Conservation (phyloP, 2,797 vertebrate species). For the Pachyuromys duprasi region DNA sequence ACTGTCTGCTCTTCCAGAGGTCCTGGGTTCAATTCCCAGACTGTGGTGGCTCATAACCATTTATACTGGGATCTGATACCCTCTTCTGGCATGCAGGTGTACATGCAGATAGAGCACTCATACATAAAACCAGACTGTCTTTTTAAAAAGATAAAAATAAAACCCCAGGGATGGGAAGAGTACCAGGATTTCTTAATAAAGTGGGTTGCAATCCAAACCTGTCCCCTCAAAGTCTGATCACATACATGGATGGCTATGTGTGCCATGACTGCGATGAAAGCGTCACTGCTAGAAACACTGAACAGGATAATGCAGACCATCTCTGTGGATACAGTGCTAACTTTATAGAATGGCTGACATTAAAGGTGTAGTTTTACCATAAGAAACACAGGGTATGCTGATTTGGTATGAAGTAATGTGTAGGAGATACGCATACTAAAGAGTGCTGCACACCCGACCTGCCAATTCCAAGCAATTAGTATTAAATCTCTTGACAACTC, state of each 20-base stretch:
- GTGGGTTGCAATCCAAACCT: background rate
- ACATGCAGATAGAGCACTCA: too few species aligned
- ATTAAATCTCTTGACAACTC: background rate
- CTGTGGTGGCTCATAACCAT: too few species aligned
- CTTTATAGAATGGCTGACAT: background rate
- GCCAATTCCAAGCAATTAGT: background rate
- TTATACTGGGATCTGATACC: too few species aligned
- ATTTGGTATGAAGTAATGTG: background rate
- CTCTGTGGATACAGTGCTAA: background rate
- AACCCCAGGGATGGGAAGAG: background rate
- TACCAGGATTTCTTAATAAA: background rate
- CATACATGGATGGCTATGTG: accelerated
- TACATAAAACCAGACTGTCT: too few species aligned
- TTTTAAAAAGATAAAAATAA: too few species aligned
- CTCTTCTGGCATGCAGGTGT: too few species aligned
- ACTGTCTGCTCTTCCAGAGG: too few species aligned
- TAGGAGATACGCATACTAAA: background rate
- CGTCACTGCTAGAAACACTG: background rate
- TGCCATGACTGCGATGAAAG: background rate
- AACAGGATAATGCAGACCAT: background rate
- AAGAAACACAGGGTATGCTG: background rate
- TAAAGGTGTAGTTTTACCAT: background rate
- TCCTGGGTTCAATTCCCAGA: too few species aligned
- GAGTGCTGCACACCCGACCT: background rate
- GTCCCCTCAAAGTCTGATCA: background rate